phyloP scores from a whole-genome alignment of 2,888 invertebrate species.

The Brenthis daphne region DNA sequence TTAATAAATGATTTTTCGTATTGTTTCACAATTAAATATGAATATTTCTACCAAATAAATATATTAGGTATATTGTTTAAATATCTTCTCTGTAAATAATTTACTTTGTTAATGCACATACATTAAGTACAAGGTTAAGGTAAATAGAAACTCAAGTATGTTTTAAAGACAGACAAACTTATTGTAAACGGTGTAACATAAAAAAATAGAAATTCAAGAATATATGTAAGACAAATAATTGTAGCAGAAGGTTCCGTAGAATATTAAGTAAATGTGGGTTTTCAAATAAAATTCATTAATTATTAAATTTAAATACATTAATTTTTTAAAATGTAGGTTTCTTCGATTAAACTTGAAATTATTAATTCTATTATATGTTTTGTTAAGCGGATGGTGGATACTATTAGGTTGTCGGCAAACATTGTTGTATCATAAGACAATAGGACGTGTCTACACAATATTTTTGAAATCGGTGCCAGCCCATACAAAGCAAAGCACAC shows the following conservation, averaged over 20 bases:
- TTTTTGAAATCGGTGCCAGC: too few species aligned
- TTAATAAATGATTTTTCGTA: not conserved
- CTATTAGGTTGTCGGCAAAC: too few species aligned
- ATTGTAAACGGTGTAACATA: not conserved
- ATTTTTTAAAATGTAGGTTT: not conserved
- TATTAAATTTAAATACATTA: too few species aligned
- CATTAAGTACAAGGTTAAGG: conserved; percentile 18
- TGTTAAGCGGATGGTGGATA: too few species aligned
- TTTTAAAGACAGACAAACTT: not conserved
- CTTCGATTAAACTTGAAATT: not conserved
- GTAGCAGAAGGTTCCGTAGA: too few species aligned
- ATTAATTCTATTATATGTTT: not conserved
- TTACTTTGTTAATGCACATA: conserved; percentile 6
- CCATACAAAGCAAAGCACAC: too few species aligned
- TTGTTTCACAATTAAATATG: too few species aligned
- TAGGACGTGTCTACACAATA: too few species aligned
- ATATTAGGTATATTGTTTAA: conserved; percentile 2
- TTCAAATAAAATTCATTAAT: too few species aligned
- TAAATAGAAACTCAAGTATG: conserved; percentile 1
- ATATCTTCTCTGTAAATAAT: conserved; percentile 1
- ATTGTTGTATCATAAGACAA: too few species aligned
- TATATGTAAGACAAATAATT: not conserved
- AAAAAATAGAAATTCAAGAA: not conserved
- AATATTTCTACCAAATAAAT: not conserved
- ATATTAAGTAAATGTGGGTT: too few species aligned